These are phyloP conservation scores for Calliopsis andreniformis DNA, from an alignment of 1,140 invertebrate genomes.

Conservation along the genomic window DNA sequence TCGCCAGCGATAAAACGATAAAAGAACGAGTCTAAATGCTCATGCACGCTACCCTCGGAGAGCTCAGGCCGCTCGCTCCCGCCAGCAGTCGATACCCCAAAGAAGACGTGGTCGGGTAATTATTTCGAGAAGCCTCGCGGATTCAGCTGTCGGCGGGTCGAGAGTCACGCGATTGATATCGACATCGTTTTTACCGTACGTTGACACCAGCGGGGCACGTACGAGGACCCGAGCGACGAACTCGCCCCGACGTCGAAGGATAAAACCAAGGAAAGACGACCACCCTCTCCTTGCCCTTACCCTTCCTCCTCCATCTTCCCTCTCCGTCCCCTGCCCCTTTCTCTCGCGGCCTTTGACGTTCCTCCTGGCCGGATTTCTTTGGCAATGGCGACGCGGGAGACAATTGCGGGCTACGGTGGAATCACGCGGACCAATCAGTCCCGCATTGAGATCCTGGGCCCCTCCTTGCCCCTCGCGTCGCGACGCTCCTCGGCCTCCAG, in stretches of 20 bases:
- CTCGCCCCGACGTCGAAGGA: background rate
- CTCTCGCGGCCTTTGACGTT: constrained; percentile 28
- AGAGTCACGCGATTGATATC: constrained; percentile 48
- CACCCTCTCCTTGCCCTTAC: no score
- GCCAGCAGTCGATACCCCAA: background rate
- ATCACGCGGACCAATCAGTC: constrained; percentile 57
- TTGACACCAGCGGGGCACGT: constrained; percentile 3
- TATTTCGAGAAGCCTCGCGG: constrained; percentile 15
- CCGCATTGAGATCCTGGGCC: constrained; percentile 49
- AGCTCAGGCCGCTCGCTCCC: no score
- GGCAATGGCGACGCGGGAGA: constrained; percentile 30
- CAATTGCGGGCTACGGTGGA: constrained; percentile 52
- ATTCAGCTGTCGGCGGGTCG: background rate
- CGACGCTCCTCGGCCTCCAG: background rate
- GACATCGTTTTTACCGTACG: constrained; percentile 16
- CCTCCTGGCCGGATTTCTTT: constrained; percentile 40
- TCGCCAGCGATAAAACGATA: no score
- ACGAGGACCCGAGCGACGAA: background rate
- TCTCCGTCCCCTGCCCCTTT: background rate
- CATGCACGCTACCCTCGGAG: no score
- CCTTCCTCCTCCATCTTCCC: background rate
- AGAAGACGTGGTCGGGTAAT: constrained; percentile 10
- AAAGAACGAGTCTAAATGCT: no score
- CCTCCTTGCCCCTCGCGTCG: constrained; percentile 21
- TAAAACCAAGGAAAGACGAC: constrained; percentile 38